A percentile compares a stretch with the other conserved stretches of the same genome.
Evolutionary conservation across 2,113 vertebrate genomes (phyloP).

Genomic region (Gorsachius goisagi): DNA sequence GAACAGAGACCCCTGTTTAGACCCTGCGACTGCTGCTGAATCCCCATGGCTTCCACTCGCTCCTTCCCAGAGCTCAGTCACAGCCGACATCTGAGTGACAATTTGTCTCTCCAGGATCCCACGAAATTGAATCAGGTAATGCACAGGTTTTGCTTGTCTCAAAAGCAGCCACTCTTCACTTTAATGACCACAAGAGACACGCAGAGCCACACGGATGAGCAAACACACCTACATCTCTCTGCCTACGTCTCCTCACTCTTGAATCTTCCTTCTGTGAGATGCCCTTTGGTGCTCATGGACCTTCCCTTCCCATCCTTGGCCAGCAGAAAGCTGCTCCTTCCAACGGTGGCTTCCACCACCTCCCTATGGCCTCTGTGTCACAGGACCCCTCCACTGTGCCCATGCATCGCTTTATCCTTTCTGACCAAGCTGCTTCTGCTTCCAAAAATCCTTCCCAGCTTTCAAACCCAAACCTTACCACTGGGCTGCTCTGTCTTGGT

Average conservation of each 20-base stretch:
- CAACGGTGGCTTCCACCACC: neutral
- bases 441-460: neutral
- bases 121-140: neutral
- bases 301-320: accelerated
- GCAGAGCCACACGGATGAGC: neutral
- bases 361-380: neutral
- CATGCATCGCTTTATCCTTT: neutral
- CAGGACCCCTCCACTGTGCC: neutral
- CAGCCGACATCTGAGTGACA: neutral
- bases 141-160: neutral
- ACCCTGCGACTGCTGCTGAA: neutral
- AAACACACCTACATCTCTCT: neutral
- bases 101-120: neutral
- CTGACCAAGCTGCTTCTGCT: neutral
- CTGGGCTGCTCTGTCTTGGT: neutral
- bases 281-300: neutral
- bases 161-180: neutral
- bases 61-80: neutral
- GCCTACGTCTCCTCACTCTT: neutral
- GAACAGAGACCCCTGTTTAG: neutral
- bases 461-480: constrained; percentile 17
- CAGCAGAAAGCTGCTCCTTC: neutral
- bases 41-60: neutral
- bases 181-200: neutral
- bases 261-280: neutral